These are phyloP conservation scores for Oligia latruncula DNA, from an alignment of 2,888 invertebrate genomes.

Conservation along the genomic window DNA sequence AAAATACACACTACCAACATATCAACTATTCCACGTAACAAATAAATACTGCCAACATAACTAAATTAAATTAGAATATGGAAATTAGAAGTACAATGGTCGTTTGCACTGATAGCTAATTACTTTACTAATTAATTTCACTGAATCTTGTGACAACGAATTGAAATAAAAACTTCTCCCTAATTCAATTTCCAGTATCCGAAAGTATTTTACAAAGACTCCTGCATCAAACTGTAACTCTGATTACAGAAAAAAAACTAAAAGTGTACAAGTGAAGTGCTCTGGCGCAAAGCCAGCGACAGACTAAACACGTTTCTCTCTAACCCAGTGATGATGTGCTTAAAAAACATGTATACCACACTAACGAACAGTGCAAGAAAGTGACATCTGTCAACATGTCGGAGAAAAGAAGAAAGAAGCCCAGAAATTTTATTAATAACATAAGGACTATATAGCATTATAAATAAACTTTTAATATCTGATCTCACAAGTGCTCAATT, in stretches of 20 bases:
- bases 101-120: slow-evolving; percentile 24
- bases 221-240: slow-evolving; percentile 40
- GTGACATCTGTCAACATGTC: slow-evolving; percentile 85
- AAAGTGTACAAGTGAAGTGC: slow-evolving; percentile 46
- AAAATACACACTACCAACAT: slow-evolving; percentile 32
- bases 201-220: slow-evolving; percentile 54
- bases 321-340: slow-evolving; percentile 55
- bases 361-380: slow-evolving; percentile 56
- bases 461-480: slow-evolving; percentile 38
- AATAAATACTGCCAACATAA: slow-evolving; percentile 47
- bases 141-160: background rate
- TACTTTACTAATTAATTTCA: background rate
- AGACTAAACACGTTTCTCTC: slow-evolving; percentile 27
- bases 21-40: background rate
- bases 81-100: slow-evolving; percentile 29
- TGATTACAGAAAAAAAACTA: slow-evolving; percentile 52
- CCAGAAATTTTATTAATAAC: slow-evolving; percentile 58
- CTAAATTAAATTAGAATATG: slow-evolving; percentile 18
- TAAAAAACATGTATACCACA: slow-evolving; percentile 33
- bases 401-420: slow-evolving; percentile 86
- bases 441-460: slow-evolving; percentile 62
- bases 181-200: background rate
- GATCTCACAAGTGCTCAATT: slow-evolving; percentile 69
- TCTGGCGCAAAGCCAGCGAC: slow-evolving; percentile 54
- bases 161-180: background rate